Evolutionary conservation across 2,888 invertebrate species (phyloP).

Genomic region (Amphimallon solstitiale): DNA sequence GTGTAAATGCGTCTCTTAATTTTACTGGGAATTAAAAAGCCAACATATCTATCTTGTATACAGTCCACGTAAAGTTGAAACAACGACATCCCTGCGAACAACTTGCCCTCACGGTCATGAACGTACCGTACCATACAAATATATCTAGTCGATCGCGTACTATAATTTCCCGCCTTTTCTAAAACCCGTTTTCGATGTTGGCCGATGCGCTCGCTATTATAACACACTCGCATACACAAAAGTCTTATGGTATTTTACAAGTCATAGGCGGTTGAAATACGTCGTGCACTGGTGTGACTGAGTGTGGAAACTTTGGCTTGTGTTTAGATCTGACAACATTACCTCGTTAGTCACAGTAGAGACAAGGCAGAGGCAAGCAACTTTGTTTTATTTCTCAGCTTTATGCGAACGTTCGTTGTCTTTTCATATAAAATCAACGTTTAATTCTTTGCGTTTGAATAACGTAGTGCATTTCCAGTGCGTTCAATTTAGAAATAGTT

Average conservation of each 20-base stretch:
- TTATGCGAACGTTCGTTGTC: background rate
- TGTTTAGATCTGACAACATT: background rate
- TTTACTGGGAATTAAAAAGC: too few relatives aligned
- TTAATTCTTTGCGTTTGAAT: background rate
- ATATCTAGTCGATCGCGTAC: background rate
- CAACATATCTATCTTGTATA: too few relatives aligned
- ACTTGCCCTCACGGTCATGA: constrained; percentile 26
- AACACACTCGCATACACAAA: background rate
- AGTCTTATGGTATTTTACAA: constrained; percentile 8
- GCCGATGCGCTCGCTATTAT: too few relatives aligned
- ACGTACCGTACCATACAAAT: too few relatives aligned
- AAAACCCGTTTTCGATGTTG: constrained; percentile 10
- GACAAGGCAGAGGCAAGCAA: constrained; percentile 8
- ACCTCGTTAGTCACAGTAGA: constrained; percentile 15
- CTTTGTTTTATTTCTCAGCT: background rate
- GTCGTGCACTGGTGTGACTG: too few relatives aligned
- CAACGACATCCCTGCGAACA: too few relatives aligned
- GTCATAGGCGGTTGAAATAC: constrained; percentile 13
- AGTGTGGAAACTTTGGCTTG: too few relatives aligned
- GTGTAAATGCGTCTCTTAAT: too few relatives aligned
- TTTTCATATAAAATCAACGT: too few relatives aligned
- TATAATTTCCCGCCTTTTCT: constrained; percentile 23
- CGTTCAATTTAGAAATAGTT: too few relatives aligned
- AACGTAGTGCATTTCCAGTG: too few relatives aligned
- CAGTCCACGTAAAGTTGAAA: too few relatives aligned